Conservation (phyloP, 1,140 invertebrate genomes). For the Ephestia elutella region DNA sequence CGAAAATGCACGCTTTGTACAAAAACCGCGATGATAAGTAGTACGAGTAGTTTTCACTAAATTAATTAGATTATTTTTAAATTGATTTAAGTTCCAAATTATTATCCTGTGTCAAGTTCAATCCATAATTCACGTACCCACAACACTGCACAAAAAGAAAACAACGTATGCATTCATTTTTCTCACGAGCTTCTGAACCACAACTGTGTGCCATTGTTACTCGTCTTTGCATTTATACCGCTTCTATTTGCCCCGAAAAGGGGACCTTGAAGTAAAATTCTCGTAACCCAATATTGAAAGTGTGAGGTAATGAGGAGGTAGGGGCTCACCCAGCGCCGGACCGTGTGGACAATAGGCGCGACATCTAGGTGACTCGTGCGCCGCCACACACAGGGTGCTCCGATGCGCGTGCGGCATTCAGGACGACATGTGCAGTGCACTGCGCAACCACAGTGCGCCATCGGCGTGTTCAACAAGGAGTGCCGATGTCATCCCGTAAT, state of each 20-base stretch:
- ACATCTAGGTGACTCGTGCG: constrained; percentile 68
- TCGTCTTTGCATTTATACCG: constrained; percentile 66
- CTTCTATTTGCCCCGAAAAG: constrained; percentile 67
- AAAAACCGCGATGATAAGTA: no score
- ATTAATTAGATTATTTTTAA: no score
- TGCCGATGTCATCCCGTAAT: not conserved
- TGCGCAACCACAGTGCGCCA: not conserved
- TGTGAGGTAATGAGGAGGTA: constrained; percentile 60
- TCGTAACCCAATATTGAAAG: constrained; percentile 72
- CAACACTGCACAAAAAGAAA: constrained; percentile 46
- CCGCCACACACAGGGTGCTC: constrained; percentile 47
- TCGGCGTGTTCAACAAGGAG: not conserved
- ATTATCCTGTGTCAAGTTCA: no score
- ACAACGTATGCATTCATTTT: constrained; percentile 56
- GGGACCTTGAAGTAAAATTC: constrained; percentile 69
- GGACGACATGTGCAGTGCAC: constrained; percentile 16
- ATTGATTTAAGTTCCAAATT: no score
- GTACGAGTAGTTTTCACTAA: no score
- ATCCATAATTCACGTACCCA: constrained; percentile 46
- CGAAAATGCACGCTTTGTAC: no score
- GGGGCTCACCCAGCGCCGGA: constrained; percentile 55
- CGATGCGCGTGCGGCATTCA: constrained; percentile 24
- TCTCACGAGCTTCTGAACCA: constrained; percentile 37
- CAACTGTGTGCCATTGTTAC: constrained; percentile 59
- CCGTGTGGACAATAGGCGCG: constrained; percentile 64